Evolutionary conservation across 2,113 vertebrate species (phyloP).

Genomic region (Phrynocephalus versicolor): DNA sequence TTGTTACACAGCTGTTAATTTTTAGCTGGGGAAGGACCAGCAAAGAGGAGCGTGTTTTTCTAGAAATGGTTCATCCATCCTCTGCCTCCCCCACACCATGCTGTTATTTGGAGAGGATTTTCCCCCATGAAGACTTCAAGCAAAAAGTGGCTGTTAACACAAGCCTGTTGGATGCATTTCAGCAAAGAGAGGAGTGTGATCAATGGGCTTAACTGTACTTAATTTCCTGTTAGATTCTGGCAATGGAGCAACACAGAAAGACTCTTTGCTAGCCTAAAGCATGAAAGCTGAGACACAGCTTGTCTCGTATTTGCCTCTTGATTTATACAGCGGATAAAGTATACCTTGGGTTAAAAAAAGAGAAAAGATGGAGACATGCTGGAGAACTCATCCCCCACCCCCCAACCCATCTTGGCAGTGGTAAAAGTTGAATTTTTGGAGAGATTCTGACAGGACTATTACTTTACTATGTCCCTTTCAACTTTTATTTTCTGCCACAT

Average conservation of each 20-base stretch:
- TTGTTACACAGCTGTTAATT: slow-evolving; percentile 36
- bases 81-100: slow-evolving; percentile 1
- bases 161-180: not conserved
- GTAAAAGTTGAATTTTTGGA: not conserved
- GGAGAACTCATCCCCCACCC: too few relatives aligned
- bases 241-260: not conserved
- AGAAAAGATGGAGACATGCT: not conserved
- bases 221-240: not conserved
- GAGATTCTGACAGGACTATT: not conserved
- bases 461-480: not conserved
- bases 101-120: slow-evolving; percentile 30
- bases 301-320: slow-evolving; percentile 1
- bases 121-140: slow-evolving; percentile 30
- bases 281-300: not conserved
- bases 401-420: not conserved
- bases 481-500: not conserved
- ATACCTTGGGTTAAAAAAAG: not conserved
- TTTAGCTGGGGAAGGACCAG: slow-evolving; percentile 20
- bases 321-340: slow-evolving; percentile 33
- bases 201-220: not conserved
- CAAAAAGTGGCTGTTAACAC: fast-evolving
- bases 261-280: not conserved
- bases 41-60: slow-evolving; percentile 49
- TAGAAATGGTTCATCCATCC: slow-evolving; percentile 43
- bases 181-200: not conserved